phyloP scores from a whole-genome alignment of 2,113 vertebrate species.

The Chunga burmeisteri region DNA sequence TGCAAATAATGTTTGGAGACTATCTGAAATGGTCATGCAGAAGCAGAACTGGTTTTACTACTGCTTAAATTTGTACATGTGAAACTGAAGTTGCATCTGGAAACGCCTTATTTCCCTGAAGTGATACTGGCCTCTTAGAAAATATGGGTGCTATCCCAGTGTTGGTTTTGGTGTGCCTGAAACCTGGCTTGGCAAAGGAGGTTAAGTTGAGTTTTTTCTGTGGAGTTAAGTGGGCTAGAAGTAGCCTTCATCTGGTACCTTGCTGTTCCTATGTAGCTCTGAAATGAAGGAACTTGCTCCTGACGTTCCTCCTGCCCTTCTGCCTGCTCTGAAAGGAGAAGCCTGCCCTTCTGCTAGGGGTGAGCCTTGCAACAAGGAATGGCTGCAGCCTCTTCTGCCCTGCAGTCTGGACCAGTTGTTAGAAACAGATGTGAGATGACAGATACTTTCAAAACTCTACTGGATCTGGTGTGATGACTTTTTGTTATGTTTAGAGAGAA shows the following conservation, averaged over 20 bases:
- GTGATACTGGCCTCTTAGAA: background rate
- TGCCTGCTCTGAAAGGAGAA: background rate
- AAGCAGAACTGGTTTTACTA: background rate
- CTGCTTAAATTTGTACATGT: background rate
- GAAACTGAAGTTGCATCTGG: background rate
- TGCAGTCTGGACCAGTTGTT: background rate
- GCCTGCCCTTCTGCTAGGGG: background rate
- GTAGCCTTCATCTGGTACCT: background rate
- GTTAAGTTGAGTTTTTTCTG: background rate
- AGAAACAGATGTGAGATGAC: background rate
- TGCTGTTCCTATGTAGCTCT: background rate
- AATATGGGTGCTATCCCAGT: fast-evolving
- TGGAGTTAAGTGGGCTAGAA: background rate
- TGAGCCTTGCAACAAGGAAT: background rate
- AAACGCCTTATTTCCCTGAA: background rate
- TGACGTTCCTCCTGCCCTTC: background rate
- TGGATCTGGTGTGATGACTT: background rate
- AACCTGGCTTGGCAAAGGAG: background rate
- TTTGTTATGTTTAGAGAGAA: background rate
- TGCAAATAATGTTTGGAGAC: background rate
- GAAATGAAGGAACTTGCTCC: background rate
- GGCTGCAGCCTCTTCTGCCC: background rate
- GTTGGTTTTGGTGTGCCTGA: background rate
- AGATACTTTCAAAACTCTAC: background rate
- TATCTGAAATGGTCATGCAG: background rate